Evolutionary conservation across 2,888 invertebrate species (phyloP), one percentile per base, ranked within the genome.

Genomic region (Macrosiphum euphorbiae): DNA sequence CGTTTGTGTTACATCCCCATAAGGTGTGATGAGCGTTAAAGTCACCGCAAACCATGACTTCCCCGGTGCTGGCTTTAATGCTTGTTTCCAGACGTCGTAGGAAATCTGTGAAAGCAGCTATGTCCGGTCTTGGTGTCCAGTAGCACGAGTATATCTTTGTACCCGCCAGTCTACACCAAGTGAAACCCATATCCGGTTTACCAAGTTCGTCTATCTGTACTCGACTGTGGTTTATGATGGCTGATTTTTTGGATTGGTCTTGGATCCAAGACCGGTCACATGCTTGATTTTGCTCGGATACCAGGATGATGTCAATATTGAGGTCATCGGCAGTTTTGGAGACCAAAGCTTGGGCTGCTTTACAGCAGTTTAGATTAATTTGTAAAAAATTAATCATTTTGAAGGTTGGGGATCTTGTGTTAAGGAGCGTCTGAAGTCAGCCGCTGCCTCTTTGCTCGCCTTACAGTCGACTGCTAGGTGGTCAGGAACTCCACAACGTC

Each of bases 181-280:
- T 26, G 47, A 87, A 87, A 11, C 87, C 87, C 87, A 28, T 47
- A 26, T 87, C 87, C 47, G 87, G 44, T 87, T 47, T 87, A 47
- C 87, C 87, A 8, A 47, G 26, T 87, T 87, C 87, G 28, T 87
- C 87, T 24, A 87, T 47, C 7, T 44, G 47, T 87, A 87, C 7
- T 24, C 28, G 24, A 20, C 10, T 87, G 26, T 47, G 28, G 44
- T 44, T 87, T 50, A 87, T 16, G 8, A 87, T 87, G 3, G 87
- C 87, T 28, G 50, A 44, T 87, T 47, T 87, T 44, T 87, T 87
- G 8, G 44, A 47, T 26, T 7, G 26, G 50, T 87, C 87, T 44
- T 87, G 47, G 28, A 47, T 47, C 87, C 87, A 87, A 7, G 28
- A 44, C 5, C 8, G 24, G 5, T 44, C 47, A 26, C 87, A 44